Conservation (phyloP, 2,113 vertebrate genomes). For the Ia io region DNA sequence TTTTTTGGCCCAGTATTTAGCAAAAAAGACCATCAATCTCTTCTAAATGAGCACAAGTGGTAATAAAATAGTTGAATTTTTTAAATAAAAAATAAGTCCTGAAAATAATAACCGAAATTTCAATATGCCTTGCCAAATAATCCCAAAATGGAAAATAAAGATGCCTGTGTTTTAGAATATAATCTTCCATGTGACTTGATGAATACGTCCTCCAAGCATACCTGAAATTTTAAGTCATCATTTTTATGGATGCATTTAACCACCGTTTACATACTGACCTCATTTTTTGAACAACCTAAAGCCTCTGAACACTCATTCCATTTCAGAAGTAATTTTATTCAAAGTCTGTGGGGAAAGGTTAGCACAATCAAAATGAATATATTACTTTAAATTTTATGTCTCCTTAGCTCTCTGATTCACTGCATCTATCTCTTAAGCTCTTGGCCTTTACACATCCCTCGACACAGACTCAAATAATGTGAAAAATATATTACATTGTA, state of each 20-base stretch:
- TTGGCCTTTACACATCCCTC: background rate
- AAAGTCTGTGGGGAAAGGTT: conserved; percentile 37
- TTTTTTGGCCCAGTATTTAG: background rate
- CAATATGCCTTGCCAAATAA: background rate
- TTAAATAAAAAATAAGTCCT: background rate
- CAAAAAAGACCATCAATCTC: background rate
- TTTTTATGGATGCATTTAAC: conserved; percentile 34
- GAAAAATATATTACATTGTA: conserved; percentile 37
- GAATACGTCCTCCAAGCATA: background rate
- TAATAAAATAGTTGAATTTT: background rate
- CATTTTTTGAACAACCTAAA: conserved; percentile 44
- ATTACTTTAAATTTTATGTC: conserved; percentile 45
- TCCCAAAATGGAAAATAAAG: background rate
- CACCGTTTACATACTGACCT: conserved; percentile 20
- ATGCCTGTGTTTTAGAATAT: background rate
- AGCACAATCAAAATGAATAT: conserved; percentile 53
- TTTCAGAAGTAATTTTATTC: conserved; percentile 50
- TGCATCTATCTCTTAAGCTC: conserved; percentile 18
- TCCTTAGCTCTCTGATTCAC: conserved; percentile 1
- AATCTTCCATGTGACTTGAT: background rate
- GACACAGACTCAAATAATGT: conserved; percentile 36
- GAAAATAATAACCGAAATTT: background rate
- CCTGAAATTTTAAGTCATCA: background rate
- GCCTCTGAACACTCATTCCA: background rate
- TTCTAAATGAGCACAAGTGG: background rate